Evolutionary conservation across 2,888 invertebrate genomes (phyloP).

Genomic region (Megaustenia siamemsis): DNA sequence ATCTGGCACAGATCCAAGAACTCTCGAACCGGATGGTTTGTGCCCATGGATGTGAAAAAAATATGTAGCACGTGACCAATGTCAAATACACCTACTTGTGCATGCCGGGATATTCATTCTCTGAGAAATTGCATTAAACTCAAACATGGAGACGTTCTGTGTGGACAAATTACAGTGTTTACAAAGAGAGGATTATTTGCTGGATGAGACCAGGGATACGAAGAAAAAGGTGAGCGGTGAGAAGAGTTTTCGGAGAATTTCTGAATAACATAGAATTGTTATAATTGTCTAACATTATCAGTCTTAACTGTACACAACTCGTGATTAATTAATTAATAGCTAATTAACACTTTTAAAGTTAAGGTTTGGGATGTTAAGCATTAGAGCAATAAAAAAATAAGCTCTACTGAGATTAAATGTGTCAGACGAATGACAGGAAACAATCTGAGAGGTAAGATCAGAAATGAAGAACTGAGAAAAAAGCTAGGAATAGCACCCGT

Average conservation of each 20-base stretch:
- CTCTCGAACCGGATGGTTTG: background rate
- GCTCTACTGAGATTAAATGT: no score
- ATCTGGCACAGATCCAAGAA: background rate
- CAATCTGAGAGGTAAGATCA: no score
- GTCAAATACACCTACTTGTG: background rate
- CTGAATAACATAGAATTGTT: no score
- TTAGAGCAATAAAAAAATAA: no score
- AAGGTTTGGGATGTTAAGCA: background rate
- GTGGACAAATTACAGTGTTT: background rate
- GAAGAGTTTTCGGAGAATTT: no score
- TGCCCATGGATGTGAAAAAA: background rate
- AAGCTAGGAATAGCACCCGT: no score
- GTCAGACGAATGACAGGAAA: no score
- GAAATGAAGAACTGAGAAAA: no score
- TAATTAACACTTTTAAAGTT: no score
- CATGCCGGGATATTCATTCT: background rate
- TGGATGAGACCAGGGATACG: background rate
- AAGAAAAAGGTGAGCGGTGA: background rate
- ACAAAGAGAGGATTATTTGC: background rate
- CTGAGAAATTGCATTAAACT: background rate
- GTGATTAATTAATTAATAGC: no score
- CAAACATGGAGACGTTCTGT: slow-evolving; percentile 1
- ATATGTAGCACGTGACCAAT: background rate
- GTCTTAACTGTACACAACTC: no score
- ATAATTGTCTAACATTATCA: no score